Evolutionary conservation across 2,113 vertebrate species (phyloP).

Genomic region (Ophiodon elongatus): DNA sequence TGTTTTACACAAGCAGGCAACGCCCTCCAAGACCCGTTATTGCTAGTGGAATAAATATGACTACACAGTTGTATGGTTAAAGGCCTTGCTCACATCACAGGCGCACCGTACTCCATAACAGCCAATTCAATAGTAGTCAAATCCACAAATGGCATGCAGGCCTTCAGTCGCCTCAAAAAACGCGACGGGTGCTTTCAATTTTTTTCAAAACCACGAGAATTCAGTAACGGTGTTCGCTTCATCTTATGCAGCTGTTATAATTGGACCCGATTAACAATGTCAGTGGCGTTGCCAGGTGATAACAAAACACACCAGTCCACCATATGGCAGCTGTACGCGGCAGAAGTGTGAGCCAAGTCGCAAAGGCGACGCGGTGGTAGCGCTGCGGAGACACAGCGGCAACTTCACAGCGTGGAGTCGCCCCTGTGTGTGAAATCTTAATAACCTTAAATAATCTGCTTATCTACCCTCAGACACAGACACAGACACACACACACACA

Average conservation of each 20-base stretch:
- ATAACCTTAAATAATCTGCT: constrained; percentile 85
- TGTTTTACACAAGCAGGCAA: background rate
- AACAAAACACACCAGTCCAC: constrained; percentile 53
- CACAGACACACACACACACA: background rate
- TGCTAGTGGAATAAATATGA: constrained; percentile 16
- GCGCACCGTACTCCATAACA: background rate
- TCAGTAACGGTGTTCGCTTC: constrained; percentile 6
- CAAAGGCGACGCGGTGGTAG: constrained; percentile 55
- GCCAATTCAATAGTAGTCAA: background rate
- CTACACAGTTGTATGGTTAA: background rate
- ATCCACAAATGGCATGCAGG: constrained; percentile 4
- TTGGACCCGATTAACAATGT: constrained; percentile 48
- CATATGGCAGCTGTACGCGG: constrained; percentile 71
- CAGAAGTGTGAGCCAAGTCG: constrained; percentile 55
- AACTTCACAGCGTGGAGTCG: constrained; percentile 28
- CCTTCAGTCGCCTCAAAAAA: constrained; percentile 4
- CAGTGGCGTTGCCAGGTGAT: constrained; percentile 58
- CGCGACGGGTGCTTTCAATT: constrained; percentile 4
- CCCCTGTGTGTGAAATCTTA: constrained; percentile 83
- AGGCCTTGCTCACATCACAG: background rate
- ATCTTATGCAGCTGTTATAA: constrained; percentile 36
- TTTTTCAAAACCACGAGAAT: constrained; percentile 16
- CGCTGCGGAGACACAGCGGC: constrained; percentile 39
- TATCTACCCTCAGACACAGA: constrained; percentile 67
- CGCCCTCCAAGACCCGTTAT: background rate